Conservation (phyloP, 23 tunicate species). For the Oikopleura vanhoeffeni region DNA sequence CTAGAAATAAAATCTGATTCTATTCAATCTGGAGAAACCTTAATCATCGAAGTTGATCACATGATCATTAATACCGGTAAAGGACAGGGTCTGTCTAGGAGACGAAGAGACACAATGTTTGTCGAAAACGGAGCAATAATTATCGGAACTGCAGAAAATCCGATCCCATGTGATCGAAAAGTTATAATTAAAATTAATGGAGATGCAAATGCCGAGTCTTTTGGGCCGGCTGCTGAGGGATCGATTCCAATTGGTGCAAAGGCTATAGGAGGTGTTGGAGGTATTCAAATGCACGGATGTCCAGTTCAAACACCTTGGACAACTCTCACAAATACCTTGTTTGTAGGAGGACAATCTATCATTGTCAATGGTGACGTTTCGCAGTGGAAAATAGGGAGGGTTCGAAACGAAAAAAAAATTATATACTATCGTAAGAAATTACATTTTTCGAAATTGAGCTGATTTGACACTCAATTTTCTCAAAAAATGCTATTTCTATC, state of each 20-base stretch:
- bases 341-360: slow-evolving; percentile 25
- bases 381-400: slow-evolving; percentile 46
- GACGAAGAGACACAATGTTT: background rate
- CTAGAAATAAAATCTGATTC: background rate
- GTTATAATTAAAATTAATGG: slow-evolving; percentile 1
- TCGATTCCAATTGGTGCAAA: slow-evolving; percentile 4
- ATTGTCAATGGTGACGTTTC: slow-evolving; percentile 25
- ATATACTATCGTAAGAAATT: no score
- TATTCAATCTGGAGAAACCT: background rate
- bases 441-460: no score
- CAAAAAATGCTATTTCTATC: no score
- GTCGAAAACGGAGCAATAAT: background rate
- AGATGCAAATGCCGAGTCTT: background rate
- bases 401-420: no score
- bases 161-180: slow-evolving; percentile 1
- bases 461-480: no score
- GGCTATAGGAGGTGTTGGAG: slow-evolving; percentile 9
- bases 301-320: slow-evolving; percentile 19
- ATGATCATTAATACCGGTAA: background rate
- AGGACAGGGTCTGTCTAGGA: background rate
- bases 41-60: background rate
- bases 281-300: slow-evolving; percentile 9
- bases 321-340: slow-evolving; percentile 30
- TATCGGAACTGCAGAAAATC: slow-evolving; percentile 4
- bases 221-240: background rate